Evolutionary conservation across 2,888 invertebrate species (phyloP), one percentile per base, ranked within the genome.

Genomic region (Ichneumoninae sp.): DNA sequence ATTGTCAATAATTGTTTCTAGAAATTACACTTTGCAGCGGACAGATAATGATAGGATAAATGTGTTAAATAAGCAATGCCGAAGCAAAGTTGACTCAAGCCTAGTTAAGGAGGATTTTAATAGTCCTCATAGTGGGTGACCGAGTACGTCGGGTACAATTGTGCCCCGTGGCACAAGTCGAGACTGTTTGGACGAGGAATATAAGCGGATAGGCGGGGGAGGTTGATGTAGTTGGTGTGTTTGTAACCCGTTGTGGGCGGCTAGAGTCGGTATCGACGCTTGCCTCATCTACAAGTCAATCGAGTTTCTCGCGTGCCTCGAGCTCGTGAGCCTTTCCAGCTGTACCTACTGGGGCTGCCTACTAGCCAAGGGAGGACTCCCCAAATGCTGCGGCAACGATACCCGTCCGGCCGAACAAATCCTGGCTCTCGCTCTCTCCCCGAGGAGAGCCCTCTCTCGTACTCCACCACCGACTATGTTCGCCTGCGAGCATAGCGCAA

Each of bases 241-340:
- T 83, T 63, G 77, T 76, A 76, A 65, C 76, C 74, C 73, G 74
- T 69, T 63, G 63, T 33, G 65, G 26, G 36, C 50, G 52, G 50
- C 75, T 50, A 52, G 44, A 47, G 75, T 66, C 74, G 88, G 90
- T 91, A 93, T 93, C 91, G 93, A 92, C 92, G 93, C 92, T 93
- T 91, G 92, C 92, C 93, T 93, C 93, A 93, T 93, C 93, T 93
- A 93, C 93, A 93, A 93, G 93, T 93, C 93, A 93, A 93, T 93
- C 92, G 92, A 90, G 91, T 90, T 88, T 84, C 85, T 93, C 91
- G 93, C 93, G 93, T 93, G 93, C 89, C 89, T 88, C 85, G 85
- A 86, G 91, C 92, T 92, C 92, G 91, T 93, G 91, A 93, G 88
- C 86, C 74, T 87, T 87, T 86, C 88, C 88, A 87, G 87, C 88